A percentile compares a stretch with the other conserved stretches of the same genome.
Conservation (phyloP, 1,140 invertebrate genomes). For the Babylonia areolata region DNA sequence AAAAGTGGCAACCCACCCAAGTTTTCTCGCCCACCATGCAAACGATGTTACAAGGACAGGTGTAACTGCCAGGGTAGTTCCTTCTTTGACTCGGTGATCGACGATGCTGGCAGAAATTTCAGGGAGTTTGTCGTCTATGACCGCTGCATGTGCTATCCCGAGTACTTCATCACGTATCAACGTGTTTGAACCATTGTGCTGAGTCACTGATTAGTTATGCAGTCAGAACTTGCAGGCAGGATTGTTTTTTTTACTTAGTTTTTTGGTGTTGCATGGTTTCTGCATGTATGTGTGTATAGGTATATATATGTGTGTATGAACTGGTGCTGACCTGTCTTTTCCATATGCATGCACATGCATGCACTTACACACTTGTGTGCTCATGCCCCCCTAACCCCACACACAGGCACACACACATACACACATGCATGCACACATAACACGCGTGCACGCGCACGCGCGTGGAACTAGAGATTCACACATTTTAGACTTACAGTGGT, state of each 20-base stretch:
- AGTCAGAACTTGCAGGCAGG: too few relatives aligned
- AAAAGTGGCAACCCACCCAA: conserved; percentile 27
- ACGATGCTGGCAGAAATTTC: conserved; percentile 55
- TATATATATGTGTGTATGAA: too few relatives aligned
- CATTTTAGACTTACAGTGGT: too few relatives aligned
- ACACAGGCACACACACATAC: background rate
- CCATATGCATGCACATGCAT: background rate
- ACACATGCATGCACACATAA: too few relatives aligned
- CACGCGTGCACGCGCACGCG: too few relatives aligned
- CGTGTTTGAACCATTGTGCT: conserved; percentile 22
- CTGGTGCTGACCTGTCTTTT: too few relatives aligned
- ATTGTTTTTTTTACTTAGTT: too few relatives aligned
- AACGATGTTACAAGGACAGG: conserved; percentile 17
- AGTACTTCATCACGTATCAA: conserved; percentile 65
- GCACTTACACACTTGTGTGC: background rate
- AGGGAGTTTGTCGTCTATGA: conserved; percentile 68
- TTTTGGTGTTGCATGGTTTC: too few relatives aligned
- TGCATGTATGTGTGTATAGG: too few relatives aligned
- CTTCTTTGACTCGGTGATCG: conserved; percentile 58
- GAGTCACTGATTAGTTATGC: too few relatives aligned
- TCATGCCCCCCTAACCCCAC: background rate
- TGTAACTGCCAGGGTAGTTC: background rate
- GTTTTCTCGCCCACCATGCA: conserved; percentile 51
- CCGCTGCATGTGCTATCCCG: conserved; percentile 58
- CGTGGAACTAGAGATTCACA: too few relatives aligned